phyloP scores from a whole-genome alignment of 2,113 vertebrate species.

The Butorides virescens region DNA sequence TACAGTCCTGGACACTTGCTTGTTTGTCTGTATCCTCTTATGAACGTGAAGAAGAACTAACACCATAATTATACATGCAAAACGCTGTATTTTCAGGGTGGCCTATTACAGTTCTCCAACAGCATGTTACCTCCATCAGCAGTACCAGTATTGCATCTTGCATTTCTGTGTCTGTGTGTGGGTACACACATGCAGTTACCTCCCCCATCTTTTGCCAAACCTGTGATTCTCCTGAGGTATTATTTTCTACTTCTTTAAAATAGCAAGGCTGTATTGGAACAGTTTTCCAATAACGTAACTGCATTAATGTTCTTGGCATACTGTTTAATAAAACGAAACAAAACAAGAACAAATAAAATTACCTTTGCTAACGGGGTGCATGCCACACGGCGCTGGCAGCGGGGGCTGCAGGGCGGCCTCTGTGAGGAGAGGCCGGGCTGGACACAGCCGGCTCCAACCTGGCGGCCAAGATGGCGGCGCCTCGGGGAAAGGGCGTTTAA shows the following conservation, averaged over 20 bases:
- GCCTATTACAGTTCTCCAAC: not conserved
- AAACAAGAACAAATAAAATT: not conserved
- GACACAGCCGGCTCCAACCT: not conserved
- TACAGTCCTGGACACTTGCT: not conserved
- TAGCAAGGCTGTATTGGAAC: not conserved
- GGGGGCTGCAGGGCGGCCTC: rapidly evolving
- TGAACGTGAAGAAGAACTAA: not conserved
- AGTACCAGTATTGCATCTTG: not conserved
- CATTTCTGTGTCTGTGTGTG: not conserved
- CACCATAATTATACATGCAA: not conserved
- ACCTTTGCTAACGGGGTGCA: rapidly evolving
- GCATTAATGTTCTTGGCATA: not conserved
- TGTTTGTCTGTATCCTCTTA: not conserved
- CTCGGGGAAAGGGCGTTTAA: rapidly evolving
- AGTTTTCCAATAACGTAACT: not conserved
- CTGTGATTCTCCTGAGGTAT: not conserved
- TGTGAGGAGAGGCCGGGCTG: not conserved
- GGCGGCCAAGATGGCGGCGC: rapidly evolving
- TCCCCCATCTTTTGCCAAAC: not conserved
- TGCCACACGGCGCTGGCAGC: rapidly evolving
- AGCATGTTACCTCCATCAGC: not conserved
- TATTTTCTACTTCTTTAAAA: not conserved
- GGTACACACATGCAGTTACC: too few species aligned
- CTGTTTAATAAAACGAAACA: not conserved
- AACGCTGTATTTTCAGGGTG: not conserved